phyloP scores from a whole-genome alignment of 2,113 vertebrate genomes.

The Amazona vittata region DNA sequence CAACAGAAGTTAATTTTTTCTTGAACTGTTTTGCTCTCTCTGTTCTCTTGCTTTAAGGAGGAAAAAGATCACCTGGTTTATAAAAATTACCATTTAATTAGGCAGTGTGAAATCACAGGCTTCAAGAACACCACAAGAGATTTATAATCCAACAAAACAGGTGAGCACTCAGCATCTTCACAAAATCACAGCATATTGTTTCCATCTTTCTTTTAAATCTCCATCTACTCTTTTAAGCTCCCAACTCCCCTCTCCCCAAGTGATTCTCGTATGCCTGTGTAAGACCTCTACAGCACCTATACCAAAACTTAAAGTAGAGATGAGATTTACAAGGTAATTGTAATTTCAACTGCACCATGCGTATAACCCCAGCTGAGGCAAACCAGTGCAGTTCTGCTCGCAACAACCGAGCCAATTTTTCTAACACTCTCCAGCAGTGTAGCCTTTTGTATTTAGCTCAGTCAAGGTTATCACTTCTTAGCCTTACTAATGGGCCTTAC shows the following conservation, averaged over 20 bases:
- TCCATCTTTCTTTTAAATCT: neutral
- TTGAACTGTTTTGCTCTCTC: neutral
- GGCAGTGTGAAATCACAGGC: neutral
- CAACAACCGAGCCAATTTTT: neutral
- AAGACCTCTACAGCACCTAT: neutral
- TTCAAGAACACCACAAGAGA: neutral
- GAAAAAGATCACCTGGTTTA: neutral
- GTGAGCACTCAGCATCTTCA: neutral
- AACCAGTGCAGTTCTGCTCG: neutral
- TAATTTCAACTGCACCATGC: neutral
- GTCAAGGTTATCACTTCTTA: neutral
- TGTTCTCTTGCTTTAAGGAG: neutral
- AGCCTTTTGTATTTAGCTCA: neutral
- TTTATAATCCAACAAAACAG: neutral
- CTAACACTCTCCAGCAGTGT: accelerated
- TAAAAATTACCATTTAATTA: neutral
- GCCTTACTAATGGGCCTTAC: neutral
- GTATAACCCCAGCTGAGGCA: neutral
- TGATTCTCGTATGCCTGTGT: neutral
- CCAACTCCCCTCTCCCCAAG: neutral
- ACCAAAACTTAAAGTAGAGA: neutral
- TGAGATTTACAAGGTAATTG: neutral
- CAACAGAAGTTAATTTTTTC: neutral
- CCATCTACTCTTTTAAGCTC: neutral
- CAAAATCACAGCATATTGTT: neutral